Percentiles rank a stretch among this genome's conserved stretches.
phyloP scores from a whole-genome alignment of 1,140 invertebrate species.

The Doryteuthis pealeii region DNA sequence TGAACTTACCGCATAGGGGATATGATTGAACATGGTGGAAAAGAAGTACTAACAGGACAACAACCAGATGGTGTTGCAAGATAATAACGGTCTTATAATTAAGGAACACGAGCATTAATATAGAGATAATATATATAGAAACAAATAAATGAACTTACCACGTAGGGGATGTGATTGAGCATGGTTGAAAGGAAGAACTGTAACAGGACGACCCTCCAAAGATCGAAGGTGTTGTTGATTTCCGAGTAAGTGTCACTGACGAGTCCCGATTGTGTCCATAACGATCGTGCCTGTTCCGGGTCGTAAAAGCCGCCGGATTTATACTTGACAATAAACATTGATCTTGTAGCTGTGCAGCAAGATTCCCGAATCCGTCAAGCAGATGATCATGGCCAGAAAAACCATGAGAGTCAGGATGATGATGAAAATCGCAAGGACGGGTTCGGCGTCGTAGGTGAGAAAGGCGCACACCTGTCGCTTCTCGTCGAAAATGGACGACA shows the following conservation, averaged over 20 bases:
- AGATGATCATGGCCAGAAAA: not conserved
- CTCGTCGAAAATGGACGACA: too few relatives aligned
- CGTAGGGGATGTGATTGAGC: not conserved
- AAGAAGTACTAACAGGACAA: not conserved
- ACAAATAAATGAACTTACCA: slow-evolving; percentile 2
- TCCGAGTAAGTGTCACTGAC: not conserved
- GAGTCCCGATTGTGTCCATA: not conserved
- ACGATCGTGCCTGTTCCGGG: not conserved
- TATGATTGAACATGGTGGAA: not conserved
- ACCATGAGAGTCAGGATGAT: not conserved
- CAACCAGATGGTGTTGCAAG: too few relatives aligned
- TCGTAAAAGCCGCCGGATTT: not conserved
- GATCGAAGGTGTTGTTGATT: not conserved
- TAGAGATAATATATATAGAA: not conserved
- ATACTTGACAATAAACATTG: not conserved
- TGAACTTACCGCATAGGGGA: not conserved
- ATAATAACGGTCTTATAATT: too few relatives aligned
- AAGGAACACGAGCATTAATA: too few relatives aligned
- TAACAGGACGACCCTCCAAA: not conserved
- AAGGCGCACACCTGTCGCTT: not conserved
- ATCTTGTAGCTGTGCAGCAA: not conserved
- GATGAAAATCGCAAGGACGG: not conserved
- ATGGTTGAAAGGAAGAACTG: not conserved
- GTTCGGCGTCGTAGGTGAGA: not conserved
- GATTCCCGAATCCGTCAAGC: not conserved